These are phyloP conservation scores for Euplagia quadripunctaria DNA, from an alignment of 2,888 invertebrate species.

Conservation along the genomic window DNA sequence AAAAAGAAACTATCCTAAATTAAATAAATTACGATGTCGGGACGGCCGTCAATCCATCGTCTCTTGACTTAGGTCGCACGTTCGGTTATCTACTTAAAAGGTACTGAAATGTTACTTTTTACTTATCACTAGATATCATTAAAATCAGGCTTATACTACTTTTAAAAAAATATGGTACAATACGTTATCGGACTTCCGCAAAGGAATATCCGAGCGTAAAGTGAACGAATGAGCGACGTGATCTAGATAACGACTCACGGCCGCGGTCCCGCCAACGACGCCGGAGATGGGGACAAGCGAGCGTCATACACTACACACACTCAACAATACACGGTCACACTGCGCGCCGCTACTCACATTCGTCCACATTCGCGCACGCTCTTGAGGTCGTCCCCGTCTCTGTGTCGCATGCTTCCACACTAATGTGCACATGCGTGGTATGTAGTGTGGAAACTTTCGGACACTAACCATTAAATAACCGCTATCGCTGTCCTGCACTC, in stretches of 20 bases:
- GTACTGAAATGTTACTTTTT: conserved; percentile 84
- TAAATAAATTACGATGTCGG: conserved; percentile 87
- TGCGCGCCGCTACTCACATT: conserved; percentile 69
- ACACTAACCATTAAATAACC: conserved; percentile 79
- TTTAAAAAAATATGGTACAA: conserved; percentile 85
- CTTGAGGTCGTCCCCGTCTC: conserved; percentile 84
- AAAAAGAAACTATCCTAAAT: conserved; percentile 80
- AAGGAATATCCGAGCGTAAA: conserved; percentile 80
- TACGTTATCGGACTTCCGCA: conserved; percentile 77
- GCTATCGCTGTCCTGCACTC: conserved; percentile 80
- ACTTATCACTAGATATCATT: conserved; percentile 80
- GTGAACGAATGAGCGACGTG: conserved; percentile 85
- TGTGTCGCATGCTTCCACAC: conserved; percentile 72
- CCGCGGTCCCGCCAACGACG: conserved; percentile 80
- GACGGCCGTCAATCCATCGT: conserved; percentile 86
- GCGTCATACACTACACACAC: conserved; percentile 67
- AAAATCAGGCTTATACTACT: conserved; percentile 82
- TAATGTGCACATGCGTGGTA: conserved; percentile 67
- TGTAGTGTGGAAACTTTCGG: conserved; percentile 72
- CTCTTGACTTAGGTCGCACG: conserved; percentile 87
- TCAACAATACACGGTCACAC: conserved; percentile 65
- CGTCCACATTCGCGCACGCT: conserved; percentile 81
- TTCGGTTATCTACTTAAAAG: conserved; percentile 86
- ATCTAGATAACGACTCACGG: conserved; percentile 84
- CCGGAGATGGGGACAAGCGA: conserved; percentile 86